Percentiles rank a stretch among this genome's conserved stretches.
Conservation (phyloP, 2,888 invertebrate genomes). For the Schizaphis graminum region DNA sequence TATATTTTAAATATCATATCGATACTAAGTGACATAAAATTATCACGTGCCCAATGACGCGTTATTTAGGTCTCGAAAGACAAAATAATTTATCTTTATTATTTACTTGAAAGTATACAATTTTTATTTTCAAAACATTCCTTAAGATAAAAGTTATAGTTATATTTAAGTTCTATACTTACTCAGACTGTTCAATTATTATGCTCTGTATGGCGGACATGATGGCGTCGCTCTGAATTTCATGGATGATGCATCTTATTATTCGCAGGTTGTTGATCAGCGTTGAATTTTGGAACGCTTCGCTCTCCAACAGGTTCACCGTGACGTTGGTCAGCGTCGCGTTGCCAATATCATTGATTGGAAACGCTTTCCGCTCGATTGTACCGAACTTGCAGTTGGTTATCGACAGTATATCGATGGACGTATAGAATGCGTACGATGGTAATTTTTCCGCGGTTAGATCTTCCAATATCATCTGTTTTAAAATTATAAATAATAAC, state of each 20-base stretch:
- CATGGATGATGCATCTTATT: conserved; percentile 8
- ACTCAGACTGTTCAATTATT: conserved; percentile 46
- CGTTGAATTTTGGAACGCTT: conserved; percentile 21
- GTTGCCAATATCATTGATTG: conserved; percentile 3
- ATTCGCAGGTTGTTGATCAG: conserved; percentile 17
- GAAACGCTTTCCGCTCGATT: conserved; percentile 46
- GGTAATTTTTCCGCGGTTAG: conserved; percentile 26
- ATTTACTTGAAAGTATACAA: neutral
- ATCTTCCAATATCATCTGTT: conserved; percentile 48
- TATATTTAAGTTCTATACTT: neutral
- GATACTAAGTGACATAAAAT: neutral
- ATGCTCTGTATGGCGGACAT: conserved; percentile 30
- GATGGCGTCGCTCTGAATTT: conserved; percentile 28
- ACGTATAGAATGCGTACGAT: conserved; percentile 45
- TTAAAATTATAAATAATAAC: neutral
- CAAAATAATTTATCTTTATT: neutral
- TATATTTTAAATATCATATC: neutral
- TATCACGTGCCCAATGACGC: neutral
- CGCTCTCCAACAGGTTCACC: conserved; percentile 18
- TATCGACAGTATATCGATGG: conserved; percentile 21
- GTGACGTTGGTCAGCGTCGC: conserved; percentile 43
- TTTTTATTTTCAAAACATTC: neutral
- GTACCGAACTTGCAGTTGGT: conserved; percentile 34
- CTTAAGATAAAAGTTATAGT: neutral
- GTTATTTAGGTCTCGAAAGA: neutral